phyloP scores from a whole-genome alignment of 2,888 invertebrate genomes.

The Hartigia nigra region DNA sequence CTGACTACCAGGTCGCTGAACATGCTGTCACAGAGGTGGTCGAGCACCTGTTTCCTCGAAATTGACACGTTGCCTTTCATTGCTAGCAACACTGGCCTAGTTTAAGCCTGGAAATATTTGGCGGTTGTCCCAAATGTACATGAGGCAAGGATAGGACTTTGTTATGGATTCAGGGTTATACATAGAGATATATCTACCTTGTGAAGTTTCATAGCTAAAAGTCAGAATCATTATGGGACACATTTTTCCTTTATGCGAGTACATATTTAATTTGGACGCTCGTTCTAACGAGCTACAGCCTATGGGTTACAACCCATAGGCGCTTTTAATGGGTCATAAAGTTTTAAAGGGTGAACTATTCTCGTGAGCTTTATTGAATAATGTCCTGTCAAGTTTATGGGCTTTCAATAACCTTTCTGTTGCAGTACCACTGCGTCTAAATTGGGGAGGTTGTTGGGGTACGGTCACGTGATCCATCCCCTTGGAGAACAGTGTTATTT shows the following conservation, averaged over 20 bases:
- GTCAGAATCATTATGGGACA: not conserved
- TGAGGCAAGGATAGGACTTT: not conserved
- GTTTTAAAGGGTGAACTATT: not conserved
- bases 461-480: not conserved
- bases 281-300: no score
- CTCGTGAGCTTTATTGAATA: not conserved
- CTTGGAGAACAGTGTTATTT: not conserved
- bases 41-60: constrained; percentile 62
- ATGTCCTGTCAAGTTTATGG: not conserved
- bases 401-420: not conserved
- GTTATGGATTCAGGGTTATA: not conserved
- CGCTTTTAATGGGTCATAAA: not conserved
- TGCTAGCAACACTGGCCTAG: not conserved
- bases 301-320: not conserved
- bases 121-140: not conserved
- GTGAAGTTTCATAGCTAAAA: not conserved
- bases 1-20: constrained; percentile 43
- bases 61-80: constrained; percentile 56
- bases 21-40: constrained; percentile 60
- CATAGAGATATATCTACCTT: not conserved
- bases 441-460: not conserved
- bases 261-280: not conserved
- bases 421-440: not conserved
- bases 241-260: not conserved
- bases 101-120: not conserved